Conservation (phyloP, 2,113 vertebrate genomes). For the Pomatostomus ruficeps region DNA sequence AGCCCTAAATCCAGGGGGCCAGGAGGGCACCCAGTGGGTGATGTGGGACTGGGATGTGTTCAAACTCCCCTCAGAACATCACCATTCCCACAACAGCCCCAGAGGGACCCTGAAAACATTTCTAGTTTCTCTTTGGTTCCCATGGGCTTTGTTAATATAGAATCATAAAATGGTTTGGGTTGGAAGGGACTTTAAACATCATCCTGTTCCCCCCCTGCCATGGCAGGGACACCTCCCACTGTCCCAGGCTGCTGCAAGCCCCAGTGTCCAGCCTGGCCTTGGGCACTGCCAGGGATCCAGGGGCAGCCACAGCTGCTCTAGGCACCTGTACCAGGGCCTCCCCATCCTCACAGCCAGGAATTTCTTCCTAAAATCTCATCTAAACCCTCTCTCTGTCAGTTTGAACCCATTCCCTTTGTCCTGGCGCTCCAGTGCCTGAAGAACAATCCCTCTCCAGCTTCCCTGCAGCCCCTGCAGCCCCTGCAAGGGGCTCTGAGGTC, state of each 20-base stretch:
- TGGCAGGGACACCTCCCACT: background rate
- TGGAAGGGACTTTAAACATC: background rate
- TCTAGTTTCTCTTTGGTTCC: background rate
- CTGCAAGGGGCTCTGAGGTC: background rate
- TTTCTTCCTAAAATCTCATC: background rate
- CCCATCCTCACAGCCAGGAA: background rate
- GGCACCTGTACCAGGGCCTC: background rate
- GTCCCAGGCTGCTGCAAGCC: background rate
- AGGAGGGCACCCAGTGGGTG: background rate
- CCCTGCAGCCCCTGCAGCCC: background rate
- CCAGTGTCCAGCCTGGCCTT: background rate
- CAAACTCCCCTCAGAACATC: background rate
- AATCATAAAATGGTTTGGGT: background rate
- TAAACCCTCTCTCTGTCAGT: background rate
- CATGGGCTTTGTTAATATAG: background rate
- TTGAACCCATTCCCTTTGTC: no score
- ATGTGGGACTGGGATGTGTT: background rate
- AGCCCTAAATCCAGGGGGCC: background rate
- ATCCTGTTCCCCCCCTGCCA: background rate
- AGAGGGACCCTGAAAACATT: background rate
- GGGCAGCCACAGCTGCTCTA: background rate
- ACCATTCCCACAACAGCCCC: background rate
- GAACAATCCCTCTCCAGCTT: no score
- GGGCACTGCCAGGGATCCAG: background rate
- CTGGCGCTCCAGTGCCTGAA: background rate